Conservation (phyloP, 2,113 vertebrate genomes). For the Ascaphus truei region DNA sequence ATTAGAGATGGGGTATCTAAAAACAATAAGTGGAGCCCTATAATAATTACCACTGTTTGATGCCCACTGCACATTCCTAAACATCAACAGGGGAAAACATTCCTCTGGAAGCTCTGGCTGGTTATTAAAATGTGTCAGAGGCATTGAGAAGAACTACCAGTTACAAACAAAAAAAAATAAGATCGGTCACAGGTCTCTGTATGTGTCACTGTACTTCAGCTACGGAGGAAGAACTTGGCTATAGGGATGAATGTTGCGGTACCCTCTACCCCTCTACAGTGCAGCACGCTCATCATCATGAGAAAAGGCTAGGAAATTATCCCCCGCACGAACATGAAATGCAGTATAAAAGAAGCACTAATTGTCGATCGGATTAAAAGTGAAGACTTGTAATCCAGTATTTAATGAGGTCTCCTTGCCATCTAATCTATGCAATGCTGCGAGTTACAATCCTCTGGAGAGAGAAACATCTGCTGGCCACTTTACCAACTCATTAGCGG, state of each 20-base stretch:
- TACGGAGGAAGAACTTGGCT: no score
- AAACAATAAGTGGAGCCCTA: no score
- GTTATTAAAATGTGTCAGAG: no score
- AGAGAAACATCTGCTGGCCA: conserved; percentile 26
- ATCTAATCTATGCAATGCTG: conserved; percentile 14
- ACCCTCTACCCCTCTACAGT: background rate
- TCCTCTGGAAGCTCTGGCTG: no score
- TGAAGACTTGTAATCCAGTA: conserved; percentile 22
- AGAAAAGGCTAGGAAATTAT: background rate
- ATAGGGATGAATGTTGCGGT: background rate
- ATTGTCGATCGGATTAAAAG: conserved; percentile 28
- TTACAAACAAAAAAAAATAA: no score
- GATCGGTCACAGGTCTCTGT: no score
- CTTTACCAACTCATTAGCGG: conserved; percentile 21
- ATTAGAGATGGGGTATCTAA: no score
- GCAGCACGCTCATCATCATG: background rate
- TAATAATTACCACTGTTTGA: no score
- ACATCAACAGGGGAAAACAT: no score
- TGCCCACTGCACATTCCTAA: no score
- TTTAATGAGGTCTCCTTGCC: conserved; percentile 11
- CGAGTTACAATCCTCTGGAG: conserved; percentile 18
- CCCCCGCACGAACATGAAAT: conserved; percentile 17
- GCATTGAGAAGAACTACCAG: no score
- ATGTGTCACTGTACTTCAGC: no score
- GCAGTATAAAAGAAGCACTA: conserved; percentile 8